Evolutionary conservation across 1,140 invertebrate species (phyloP), one percentile per base, ranked within the genome.

Genomic region (Lethocerus indicus): DNA sequence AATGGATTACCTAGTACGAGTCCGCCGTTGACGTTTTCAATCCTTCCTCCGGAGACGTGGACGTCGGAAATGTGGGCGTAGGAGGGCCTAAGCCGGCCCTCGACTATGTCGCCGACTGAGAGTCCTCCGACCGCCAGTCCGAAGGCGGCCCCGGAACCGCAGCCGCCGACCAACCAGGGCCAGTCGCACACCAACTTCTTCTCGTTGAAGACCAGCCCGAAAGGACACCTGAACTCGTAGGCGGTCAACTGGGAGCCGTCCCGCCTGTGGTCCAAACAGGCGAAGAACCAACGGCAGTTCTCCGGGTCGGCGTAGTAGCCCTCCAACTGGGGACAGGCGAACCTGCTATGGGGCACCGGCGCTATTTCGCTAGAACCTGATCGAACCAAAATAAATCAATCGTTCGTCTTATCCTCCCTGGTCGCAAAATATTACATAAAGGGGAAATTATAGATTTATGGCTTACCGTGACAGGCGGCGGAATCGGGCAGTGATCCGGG

Each of bases 201-300:
- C 49, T 82, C 78, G 58, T 88, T 82, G 60, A 85, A 88, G 2
- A 80, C 81, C 16, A 88, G 68, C 2, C 81, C 81, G 57, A 81
- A 87, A 0, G 85, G 85, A 65, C 85, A 88, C 45, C 79, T 72
- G 64, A 87, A 87, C 64, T 87, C 83, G 59, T 84, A 87, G 0
- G 81, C 78, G 7, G 75, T 75, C 48, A 82, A 62, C 5, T 68
- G 65, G 41, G 54, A 51, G 4, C 63, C 64, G n/a, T 74, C 69
- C 51, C 71, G 73, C 56, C 77, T 75, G 57, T 85, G 74, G 62
- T 85, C 82, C 45, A 81, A 64, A 63, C 85, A 88, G 18, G 83
- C 83, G 60, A 84, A 87, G 72, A 87, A 88, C 80, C 81, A 87
- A 47, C 83, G 71, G 55, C 84, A 87, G 63, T 88, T 85, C 61